Conservation (phyloP, 1,140 invertebrate species). For the Leptoteleia sp. region DNA sequence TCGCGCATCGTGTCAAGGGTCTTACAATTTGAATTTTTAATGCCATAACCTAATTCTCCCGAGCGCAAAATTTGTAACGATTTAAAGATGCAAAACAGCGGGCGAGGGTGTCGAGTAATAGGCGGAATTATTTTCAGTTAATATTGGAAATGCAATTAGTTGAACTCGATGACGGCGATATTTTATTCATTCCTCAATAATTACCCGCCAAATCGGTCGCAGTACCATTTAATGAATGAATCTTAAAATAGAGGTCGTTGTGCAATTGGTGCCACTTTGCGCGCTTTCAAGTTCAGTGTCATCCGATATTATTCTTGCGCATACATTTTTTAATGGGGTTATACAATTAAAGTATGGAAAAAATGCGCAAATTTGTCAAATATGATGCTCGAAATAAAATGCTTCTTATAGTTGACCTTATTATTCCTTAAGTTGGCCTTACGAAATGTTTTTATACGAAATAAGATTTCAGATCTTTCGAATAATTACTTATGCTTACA, state of each 20-base stretch:
- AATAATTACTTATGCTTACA: no score
- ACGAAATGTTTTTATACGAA: no score
- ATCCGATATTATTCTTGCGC: slow-evolving; percentile 5
- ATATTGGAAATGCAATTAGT: slow-evolving; percentile 22
- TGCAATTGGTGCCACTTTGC: slow-evolving; percentile 18
- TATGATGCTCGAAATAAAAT: no score
- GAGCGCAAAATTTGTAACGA: no score
- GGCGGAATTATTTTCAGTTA: not conserved
- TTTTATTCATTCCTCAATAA: slow-evolving; percentile 22
- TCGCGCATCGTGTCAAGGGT: no score
- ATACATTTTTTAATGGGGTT: slow-evolving; percentile 6
- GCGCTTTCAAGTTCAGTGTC: slow-evolving; percentile 34
- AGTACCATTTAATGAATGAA: slow-evolving; percentile 18
- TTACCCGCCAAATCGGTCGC: slow-evolving; percentile 14
- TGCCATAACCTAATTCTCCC: no score
- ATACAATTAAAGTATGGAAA: slow-evolving; percentile 6
- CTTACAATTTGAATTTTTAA: no score
- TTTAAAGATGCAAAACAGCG: no score
- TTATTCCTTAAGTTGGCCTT: no score
- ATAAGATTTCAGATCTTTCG: no score
- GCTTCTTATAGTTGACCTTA: no score
- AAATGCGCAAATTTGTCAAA: no score
- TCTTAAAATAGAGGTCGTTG: slow-evolving; percentile 36
- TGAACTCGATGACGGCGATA: slow-evolving; percentile 11
- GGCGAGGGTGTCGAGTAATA: not conserved